A percentile compares a stretch with the other conserved stretches of the same genome.
These are phyloP conservation scores for Hyperoodon ampullatus DNA, from an alignment of 2,113 vertebrate genomes.

Conservation along the genomic window DNA sequence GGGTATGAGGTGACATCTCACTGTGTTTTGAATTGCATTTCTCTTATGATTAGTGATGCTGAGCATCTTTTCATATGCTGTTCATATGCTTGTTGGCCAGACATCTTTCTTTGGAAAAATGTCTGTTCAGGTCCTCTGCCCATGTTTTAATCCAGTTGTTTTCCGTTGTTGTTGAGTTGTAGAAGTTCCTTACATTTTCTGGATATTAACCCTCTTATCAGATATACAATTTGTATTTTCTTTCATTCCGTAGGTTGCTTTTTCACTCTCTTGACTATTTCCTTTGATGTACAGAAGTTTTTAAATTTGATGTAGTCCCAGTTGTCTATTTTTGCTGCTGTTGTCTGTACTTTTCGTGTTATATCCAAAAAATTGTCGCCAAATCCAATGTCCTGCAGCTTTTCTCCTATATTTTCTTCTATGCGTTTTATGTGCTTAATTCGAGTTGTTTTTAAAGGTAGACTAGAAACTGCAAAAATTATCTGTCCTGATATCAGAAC, in stretches of 20 bases:
- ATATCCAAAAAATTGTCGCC: neutral
- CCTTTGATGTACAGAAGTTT: neutral
- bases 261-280: neutral
- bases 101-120: neutral
- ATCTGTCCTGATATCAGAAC: neutral
- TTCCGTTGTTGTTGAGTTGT: neutral
- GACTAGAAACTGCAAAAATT: neutral
- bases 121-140: neutral
- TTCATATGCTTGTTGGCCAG: neutral
- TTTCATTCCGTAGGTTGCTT: neutral
- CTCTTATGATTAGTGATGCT: neutral
- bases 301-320: neutral
- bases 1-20: neutral
- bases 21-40: neutral
- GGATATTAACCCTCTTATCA: neutral
- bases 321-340: neutral
- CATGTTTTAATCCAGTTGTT: neutral
- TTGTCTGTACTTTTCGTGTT: neutral
- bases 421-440: neutral
- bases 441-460: conserved; percentile 13
- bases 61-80: neutral
- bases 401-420: neutral
- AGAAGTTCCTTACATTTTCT: neutral
- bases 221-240: neutral
- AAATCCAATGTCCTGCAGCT: neutral